Evolutionary conservation across 2,888 invertebrate genomes (phyloP), one percentile per base, ranked within the genome.

Genomic region (Polydrusus tereticollis): DNA sequence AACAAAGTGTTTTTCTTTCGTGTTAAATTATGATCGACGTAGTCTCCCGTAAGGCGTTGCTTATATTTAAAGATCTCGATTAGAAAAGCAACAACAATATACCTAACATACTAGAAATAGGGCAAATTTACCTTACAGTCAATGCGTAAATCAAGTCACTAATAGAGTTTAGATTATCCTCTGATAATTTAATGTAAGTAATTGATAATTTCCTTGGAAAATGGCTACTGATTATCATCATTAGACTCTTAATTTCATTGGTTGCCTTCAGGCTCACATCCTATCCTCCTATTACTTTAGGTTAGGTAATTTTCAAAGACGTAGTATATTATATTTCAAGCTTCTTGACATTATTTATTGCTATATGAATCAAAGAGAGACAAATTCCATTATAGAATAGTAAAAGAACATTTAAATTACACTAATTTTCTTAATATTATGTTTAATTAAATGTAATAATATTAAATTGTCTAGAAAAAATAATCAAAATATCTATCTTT

Each of bases 151-250:
- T 18, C 29, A 16, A n/a, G 10, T 55, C 18, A 16, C 29, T 55
- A 55, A 55, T 55, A 55, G 10, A 29, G 29, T 33, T 55, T 55
- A 14, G 52, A 55, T 55, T 52, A 55, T 55, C 14, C 29, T 29
- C 8, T 8, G 52, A 29, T 55, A 55, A 55, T 55, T 29, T 55
- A 29, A 29, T 55, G 29, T 26, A 50, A 14, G 26, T 55, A 55
- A 55, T 55, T 55, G 29, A 55, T 55, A 55, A 55, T 55, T 29
- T 55, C 29, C 52, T 55, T 55, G 10, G 52, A 29, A 29, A 55
- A 55, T 55, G 16, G 29, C 16, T 18, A 29, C 29, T 55, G 29
- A 55, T 55, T 29, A 55, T 29, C 29, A 52, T 29, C 16, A 52
- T 52, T n/a, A 29, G 7, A 55, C 21, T 29, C 5, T 29, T 55